phyloP scores from a whole-genome alignment of 1,140 invertebrate genomes.

The Neomicropteryx cornuta region DNA sequence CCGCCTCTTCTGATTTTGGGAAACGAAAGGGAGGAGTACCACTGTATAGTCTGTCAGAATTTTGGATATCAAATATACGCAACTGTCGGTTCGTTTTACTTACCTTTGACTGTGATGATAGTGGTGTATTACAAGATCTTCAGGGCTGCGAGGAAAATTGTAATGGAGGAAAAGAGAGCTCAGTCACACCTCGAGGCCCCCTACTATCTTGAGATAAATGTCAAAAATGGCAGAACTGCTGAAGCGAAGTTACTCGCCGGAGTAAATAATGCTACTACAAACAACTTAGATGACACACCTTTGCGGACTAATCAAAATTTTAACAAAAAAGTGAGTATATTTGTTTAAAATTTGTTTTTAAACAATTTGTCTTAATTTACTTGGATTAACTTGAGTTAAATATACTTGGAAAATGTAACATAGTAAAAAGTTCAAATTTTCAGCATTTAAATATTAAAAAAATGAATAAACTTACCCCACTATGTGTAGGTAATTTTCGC shows the following conservation, averaged over 20 bases:
- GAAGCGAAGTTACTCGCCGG: constrained; percentile 46
- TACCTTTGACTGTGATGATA: constrained; percentile 82
- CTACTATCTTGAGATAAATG: constrained; percentile 59
- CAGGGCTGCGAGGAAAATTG: constrained; percentile 69
- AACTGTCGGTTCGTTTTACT: constrained; percentile 81
- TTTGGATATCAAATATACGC: constrained; percentile 86
- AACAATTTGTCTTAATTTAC: too few relatives aligned
- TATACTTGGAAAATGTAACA: too few relatives aligned
- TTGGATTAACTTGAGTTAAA: too few relatives aligned
- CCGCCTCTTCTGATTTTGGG: constrained; percentile 80
- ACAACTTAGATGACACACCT: constrained; percentile 44
- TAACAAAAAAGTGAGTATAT: background rate
- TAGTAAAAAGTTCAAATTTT: too few relatives aligned
- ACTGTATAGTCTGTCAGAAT: constrained; percentile 76
- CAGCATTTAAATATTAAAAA: too few relatives aligned
- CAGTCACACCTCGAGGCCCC: constrained; percentile 70
- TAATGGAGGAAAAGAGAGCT: constrained; percentile 74
- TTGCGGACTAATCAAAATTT: background rate
- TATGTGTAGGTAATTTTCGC: too few relatives aligned
- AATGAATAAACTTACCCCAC: too few relatives aligned
- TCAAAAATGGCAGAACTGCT: constrained; percentile 55
- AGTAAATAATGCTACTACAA: constrained; percentile 46
- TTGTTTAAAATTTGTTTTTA: background rate
- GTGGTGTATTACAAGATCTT: constrained; percentile 89
- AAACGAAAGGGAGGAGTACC: constrained; percentile 69